A percentile compares a stretch with the other conserved stretches of the same genome.
phyloP scores from a whole-genome alignment of 2,797 vertebrate species.

The Myripristis murdjan region DNA sequence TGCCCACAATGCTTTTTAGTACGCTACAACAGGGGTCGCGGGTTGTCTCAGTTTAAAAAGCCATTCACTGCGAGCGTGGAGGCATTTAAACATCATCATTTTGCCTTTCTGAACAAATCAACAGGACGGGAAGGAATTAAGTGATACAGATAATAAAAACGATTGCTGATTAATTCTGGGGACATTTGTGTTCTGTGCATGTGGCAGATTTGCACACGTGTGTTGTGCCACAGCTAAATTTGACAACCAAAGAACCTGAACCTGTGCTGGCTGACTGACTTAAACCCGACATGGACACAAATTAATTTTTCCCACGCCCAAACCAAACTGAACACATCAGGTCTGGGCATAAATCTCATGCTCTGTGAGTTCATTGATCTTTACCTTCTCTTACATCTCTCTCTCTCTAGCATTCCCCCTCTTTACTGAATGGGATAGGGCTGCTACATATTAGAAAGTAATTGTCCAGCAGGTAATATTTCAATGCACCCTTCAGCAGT shows the following conservation, averaged over 20 bases:
- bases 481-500: slow-evolving; percentile 14
- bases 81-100: not conserved
- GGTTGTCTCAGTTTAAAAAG: not conserved
- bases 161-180: not conserved
- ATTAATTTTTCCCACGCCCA: too few species aligned
- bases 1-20: not conserved
- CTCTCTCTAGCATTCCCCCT: too few species aligned
- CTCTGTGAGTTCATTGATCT: too few species aligned
- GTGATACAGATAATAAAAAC: not conserved
- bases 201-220: too few species aligned
- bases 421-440: not conserved
- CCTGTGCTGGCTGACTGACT: too few species aligned
- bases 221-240: too few species aligned
- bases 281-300: too few species aligned
- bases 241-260: too few species aligned
- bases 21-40: not conserved
- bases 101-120: not conserved
- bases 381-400: too few species aligned
- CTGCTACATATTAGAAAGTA: slow-evolving; percentile 4
- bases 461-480: slow-evolving; percentile 26
- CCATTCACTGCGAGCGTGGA: not conserved
- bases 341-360: too few species aligned
- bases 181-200: not conserved
- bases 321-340: too few species aligned
- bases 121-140: not conserved